These are phyloP conservation scores for Pseudeuparius sepicola DNA, from an alignment of 2,888 invertebrate genomes.

Conservation along the genomic window DNA sequence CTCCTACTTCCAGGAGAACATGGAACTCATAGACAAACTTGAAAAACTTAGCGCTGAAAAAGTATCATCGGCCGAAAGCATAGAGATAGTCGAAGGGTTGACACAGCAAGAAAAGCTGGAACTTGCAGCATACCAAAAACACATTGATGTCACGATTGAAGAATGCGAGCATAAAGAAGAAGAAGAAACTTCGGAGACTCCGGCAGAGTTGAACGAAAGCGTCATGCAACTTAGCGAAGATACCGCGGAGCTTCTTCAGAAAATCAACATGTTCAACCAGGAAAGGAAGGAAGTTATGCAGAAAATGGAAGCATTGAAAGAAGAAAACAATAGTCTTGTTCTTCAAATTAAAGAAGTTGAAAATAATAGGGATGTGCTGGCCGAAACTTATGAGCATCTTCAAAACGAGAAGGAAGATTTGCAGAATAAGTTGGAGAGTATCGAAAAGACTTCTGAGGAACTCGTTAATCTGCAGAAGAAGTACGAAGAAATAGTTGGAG, in stretches of 20 bases:
- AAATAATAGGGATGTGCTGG: conserved; percentile 36
- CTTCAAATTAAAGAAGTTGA: conserved; percentile 42
- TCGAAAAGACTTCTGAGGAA: conserved; percentile 1
- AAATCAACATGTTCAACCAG: conserved; percentile 57
- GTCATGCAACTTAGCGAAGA: conserved; percentile 52
- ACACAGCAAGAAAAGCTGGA: conserved; percentile 62
- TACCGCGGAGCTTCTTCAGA: conserved; percentile 53
- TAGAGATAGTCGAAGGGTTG: conserved; percentile 62
- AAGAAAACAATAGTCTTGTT: conserved; percentile 48
- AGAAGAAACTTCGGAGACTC: conserved; percentile 26
- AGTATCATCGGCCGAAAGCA: conserved; percentile 65
- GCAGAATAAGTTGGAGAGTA: not conserved
- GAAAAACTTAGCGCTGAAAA: conserved; percentile 63
- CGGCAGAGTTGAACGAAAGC: conserved; percentile 44
- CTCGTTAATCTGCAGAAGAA: conserved; percentile 21
- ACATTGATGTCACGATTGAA: conserved; percentile 32
- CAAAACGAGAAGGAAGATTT: conserved; percentile 43
- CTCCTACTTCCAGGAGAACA: conserved; percentile 58
- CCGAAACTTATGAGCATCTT: conserved; percentile 38
- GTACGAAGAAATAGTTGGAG: conserved; percentile 27
- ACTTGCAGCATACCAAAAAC: conserved; percentile 56
- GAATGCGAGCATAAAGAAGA: conserved; percentile 11
- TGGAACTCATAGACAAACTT: conserved; percentile 60
- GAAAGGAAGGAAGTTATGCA: conserved; percentile 61
- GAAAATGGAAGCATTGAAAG: conserved; percentile 52